Percentiles rank a stretch among this genome's conserved stretches.
phyloP scores from a whole-genome alignment of 2,888 invertebrate genomes.

The Agelastica alni region DNA sequence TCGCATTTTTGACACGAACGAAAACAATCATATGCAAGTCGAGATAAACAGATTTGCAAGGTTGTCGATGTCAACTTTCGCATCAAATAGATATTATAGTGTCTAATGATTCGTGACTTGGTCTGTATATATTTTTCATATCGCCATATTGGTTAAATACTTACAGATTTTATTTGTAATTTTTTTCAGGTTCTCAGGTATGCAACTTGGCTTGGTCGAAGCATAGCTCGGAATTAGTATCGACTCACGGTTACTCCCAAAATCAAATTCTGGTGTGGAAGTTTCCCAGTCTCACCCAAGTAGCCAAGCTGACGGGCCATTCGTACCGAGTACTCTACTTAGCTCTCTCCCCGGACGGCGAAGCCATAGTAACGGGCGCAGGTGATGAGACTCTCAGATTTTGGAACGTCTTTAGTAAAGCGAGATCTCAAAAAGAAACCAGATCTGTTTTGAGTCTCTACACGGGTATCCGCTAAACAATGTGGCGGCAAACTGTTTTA shows the following conservation, averaged over 20 bases:
- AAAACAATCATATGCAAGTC: too few species aligned
- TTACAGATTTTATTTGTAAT: neutral
- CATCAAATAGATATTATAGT: too few species aligned
- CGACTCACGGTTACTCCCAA: constrained; percentile 98
- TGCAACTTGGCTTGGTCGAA: constrained; percentile 99
- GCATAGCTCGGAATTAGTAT: constrained; percentile 95
- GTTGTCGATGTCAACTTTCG: too few species aligned
- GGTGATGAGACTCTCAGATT: constrained; percentile 97
- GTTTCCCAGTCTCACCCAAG: constrained; percentile 95
- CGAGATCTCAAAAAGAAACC: constrained; percentile 90
- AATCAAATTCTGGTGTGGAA: constrained; percentile 99
- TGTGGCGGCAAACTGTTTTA: too few species aligned
- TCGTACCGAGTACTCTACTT: constrained; percentile 94
- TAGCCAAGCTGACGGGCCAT: constrained; percentile 96
- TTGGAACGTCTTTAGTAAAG: constrained; percentile 99
- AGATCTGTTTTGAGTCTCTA: constrained; percentile 92
- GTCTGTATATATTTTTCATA: too few species aligned
- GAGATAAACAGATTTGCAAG: too few species aligned
- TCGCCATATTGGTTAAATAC: too few species aligned
- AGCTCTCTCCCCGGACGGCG: constrained; percentile 96
- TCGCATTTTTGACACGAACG: too few species aligned
- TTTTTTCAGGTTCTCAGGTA: constrained; percentile 82
- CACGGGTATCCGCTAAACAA: constrained; percentile 77
- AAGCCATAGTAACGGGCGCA: constrained; percentile 98
- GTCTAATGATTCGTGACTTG: too few species aligned